phyloP scores from a whole-genome alignment of 2,113 vertebrate genomes.

The Noctilio leporinus region DNA sequence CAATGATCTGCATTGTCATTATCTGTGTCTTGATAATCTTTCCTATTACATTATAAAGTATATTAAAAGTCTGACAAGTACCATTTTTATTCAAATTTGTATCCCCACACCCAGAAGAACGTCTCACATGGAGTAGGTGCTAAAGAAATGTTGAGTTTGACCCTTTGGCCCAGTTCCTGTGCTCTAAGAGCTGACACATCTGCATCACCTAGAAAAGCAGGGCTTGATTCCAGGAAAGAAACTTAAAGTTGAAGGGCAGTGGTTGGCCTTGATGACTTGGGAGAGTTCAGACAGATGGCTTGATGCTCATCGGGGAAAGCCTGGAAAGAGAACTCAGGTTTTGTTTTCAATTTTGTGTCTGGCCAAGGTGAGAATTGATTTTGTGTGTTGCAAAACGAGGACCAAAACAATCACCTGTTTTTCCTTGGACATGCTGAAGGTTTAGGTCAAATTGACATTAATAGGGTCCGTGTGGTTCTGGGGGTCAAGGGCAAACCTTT shows the following conservation, averaged over 20 bases:
- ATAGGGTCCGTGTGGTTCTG: not conserved
- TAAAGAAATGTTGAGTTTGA: not conserved
- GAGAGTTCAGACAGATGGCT: not conserved
- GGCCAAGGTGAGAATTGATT: not conserved
- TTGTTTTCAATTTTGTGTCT: conserved; percentile 6
- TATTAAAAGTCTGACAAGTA: not conserved
- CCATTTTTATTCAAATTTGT: not conserved
- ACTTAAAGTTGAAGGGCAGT: not conserved
- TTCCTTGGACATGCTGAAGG: not conserved
- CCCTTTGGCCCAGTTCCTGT: not conserved
- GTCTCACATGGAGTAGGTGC: not conserved
- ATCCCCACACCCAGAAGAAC: not conserved
- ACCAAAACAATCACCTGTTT: not conserved
- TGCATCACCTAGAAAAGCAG: not conserved
- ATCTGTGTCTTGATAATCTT: not conserved
- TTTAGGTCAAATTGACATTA: not conserved
- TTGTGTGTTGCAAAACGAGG: not conserved
- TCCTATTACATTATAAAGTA: not conserved
- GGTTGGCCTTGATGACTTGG: not conserved
- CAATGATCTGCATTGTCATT: not conserved
- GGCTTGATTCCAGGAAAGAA: not conserved
- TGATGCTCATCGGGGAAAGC: not conserved
- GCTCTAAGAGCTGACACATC: not conserved
- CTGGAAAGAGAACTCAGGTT: not conserved
- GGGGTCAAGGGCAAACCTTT: not conserved